Conservation (phyloP, 1,140 invertebrate species). For the Brachionus rubens region DNA sequence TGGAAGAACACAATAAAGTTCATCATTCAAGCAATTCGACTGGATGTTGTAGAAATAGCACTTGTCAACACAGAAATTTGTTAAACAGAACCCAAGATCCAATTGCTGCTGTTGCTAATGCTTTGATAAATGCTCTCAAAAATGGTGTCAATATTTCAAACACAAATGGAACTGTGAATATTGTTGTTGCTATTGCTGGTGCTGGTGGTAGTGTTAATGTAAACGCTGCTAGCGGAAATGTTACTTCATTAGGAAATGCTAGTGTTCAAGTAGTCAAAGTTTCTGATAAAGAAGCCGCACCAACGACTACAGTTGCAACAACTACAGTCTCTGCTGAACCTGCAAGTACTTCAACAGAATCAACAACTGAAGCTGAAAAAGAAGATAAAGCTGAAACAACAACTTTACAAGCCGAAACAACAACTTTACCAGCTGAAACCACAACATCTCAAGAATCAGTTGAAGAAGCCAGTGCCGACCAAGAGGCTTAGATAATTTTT, state of each 20-base stretch:
- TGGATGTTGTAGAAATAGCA: not conserved
- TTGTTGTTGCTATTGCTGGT: conserved; percentile 33
- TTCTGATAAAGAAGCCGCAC: not conserved
- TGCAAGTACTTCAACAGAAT: not conserved
- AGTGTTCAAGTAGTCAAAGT: conserved; percentile 12
- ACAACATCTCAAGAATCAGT: not conserved
- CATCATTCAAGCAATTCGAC: not conserved
- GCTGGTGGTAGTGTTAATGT: conserved; percentile 5
- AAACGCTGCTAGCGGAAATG: not conserved
- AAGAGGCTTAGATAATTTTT: too few species aligned
- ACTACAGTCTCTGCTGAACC: not conserved
- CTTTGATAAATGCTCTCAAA: conserved; percentile 16
- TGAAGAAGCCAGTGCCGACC: not conserved
- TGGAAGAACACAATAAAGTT: not conserved
- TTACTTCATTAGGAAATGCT: conserved; percentile 3
- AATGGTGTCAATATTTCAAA: not conserved
- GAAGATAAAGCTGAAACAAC: not conserved
- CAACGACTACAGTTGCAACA: not conserved
- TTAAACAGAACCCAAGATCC: conserved; percentile 19
- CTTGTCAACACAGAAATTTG: not conserved
- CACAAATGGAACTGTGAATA: not conserved
- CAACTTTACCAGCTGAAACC: not conserved
- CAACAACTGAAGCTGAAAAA: not conserved
- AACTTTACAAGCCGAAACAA: not conserved
- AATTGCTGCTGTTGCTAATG: not conserved